phyloP scores from a whole-genome alignment of 1,140 invertebrate genomes.

The Acromyrmex heyeri region DNA sequence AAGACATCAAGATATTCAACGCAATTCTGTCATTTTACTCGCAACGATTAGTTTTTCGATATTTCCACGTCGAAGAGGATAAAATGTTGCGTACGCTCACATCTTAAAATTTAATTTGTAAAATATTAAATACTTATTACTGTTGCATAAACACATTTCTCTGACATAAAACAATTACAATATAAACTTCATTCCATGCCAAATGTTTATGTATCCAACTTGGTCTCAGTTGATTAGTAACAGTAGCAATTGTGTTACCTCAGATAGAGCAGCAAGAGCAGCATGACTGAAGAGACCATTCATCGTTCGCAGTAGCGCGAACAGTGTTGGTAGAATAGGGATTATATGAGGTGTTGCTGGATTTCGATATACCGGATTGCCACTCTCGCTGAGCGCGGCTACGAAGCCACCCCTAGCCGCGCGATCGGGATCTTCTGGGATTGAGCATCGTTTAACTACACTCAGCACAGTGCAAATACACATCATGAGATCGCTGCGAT shows the following conservation, averaged over 20 bases:
- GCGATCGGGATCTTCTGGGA: slow-evolving; percentile 93
- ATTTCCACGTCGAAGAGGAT: not conserved
- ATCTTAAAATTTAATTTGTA: not conserved
- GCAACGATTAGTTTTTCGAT: not conserved
- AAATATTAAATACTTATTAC: not conserved
- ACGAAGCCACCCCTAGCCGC: slow-evolving; percentile 94
- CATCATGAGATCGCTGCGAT: slow-evolving; percentile 89
- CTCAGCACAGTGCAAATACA: slow-evolving; percentile 93
- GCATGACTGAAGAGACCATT: slow-evolving; percentile 93
- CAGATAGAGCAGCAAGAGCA: slow-evolving; percentile 88
- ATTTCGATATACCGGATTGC: slow-evolving; percentile 93
- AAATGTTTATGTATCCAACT: not conserved
- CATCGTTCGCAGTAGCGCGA: slow-evolving; percentile 91
- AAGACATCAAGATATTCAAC: not conserved
- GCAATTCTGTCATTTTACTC: slow-evolving; percentile 4
- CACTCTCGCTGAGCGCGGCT: slow-evolving; percentile 90
- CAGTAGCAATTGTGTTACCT: slow-evolving; percentile 81
- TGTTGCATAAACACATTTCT: not conserved
- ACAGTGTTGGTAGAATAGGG: slow-evolving; percentile 92
- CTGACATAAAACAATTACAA: not conserved
- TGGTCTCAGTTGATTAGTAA: not conserved
- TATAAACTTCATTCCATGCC: not conserved
- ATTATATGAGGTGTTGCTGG: slow-evolving; percentile 94
- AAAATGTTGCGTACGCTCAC: not conserved
- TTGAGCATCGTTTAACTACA: slow-evolving; percentile 94